Evolutionary conservation across 2,888 invertebrate genomes (phyloP).

Genomic region (Tenthredo scrophulariae): DNA sequence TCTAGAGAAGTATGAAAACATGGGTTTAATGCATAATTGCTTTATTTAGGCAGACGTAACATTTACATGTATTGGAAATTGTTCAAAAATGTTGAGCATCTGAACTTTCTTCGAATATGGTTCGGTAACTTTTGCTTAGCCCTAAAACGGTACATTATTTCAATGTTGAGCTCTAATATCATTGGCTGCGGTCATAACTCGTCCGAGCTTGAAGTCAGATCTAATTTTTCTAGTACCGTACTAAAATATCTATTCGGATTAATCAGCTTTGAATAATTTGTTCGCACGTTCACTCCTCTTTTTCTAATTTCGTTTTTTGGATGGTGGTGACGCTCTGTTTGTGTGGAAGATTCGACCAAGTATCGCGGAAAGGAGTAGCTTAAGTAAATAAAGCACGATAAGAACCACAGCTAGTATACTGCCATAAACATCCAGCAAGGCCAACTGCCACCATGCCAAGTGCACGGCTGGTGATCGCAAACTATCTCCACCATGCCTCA

Average conservation of each 20-base stretch:
- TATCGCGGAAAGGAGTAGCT: neutral
- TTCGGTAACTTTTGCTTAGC: neutral
- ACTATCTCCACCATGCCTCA: slow-evolving; percentile 61
- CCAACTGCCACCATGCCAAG: slow-evolving; percentile 68
- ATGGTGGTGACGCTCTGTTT: neutral
- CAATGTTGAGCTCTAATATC: neutral
- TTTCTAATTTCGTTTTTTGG: slow-evolving; percentile 22
- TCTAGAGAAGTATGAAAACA: too few species aligned
- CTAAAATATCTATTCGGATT: neutral
- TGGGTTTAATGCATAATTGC: too few species aligned
- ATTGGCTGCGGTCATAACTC: neutral
- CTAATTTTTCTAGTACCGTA: neutral
- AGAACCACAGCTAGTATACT: slow-evolving; percentile 37
- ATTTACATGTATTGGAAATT: too few species aligned
- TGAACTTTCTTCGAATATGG: too few species aligned
- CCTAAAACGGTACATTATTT: too few species aligned
- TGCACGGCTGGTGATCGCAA: slow-evolving; percentile 67
- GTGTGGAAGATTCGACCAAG: neutral
- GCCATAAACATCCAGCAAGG: slow-evolving; percentile 68
- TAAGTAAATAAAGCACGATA: slow-evolving; percentile 5
- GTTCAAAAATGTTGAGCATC: too few species aligned
- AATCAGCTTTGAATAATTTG: neutral
- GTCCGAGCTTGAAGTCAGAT: neutral
- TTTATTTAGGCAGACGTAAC: too few species aligned
- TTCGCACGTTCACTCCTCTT: neutral